Base-by-base conservation (phyloP, 2,113 vertebrate genomes). In the Lepus americanus region DNA sequence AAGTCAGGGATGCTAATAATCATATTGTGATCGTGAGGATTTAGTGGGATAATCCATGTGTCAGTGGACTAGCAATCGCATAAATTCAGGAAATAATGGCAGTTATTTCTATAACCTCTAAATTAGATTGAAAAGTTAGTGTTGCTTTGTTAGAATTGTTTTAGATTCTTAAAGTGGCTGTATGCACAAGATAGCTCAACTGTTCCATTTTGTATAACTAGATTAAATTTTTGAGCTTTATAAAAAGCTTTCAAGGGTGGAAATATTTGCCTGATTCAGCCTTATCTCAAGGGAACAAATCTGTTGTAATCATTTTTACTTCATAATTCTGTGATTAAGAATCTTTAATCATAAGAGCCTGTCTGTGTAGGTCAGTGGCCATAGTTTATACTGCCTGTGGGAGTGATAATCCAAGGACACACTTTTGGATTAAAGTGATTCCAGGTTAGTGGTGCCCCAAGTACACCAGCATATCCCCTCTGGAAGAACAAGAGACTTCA, bases 191-290 rank as follows among this genome's bases (percentile, higher is more conserved):
- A 72, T 78, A 70, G 36, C 53, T 81, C 89, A 74, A 55, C 51
- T 81, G 6, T 94, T 66, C 92, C 12, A 84, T 64, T 92, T 87
- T 87, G 29, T 78, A 1, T 95, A 39, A 63, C 39, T 72, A 90
- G n/a, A 73, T 87, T 87, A 88, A 94, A 91, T 17, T 73, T n/a
- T 29, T 39, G 64, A 94, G 27, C 44, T 92, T 94, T 83, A 67
- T 87, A 74, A 87, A 93, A 90, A 93, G n/a, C 22, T 74, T 2
- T 87, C 64, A 19, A 16, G 82, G 39, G 72, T 82, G 23, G 64
- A 90, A 92, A 66, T 87, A 59, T 33, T 84, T 95, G 61, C 39
- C 9, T 86, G n/a, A 49, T 23, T 74, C 16, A 82, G 69, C 53
- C 22, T 95, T 91, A 44, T 88, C 36, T 81, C 29, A 73, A 72